A percentile compares a stretch with the other conserved stretches of the same genome.
Evolutionary conservation across 53 echinoderm and acorn worm species (phyloP).

Genomic region (Luidia sarsii): DNA sequence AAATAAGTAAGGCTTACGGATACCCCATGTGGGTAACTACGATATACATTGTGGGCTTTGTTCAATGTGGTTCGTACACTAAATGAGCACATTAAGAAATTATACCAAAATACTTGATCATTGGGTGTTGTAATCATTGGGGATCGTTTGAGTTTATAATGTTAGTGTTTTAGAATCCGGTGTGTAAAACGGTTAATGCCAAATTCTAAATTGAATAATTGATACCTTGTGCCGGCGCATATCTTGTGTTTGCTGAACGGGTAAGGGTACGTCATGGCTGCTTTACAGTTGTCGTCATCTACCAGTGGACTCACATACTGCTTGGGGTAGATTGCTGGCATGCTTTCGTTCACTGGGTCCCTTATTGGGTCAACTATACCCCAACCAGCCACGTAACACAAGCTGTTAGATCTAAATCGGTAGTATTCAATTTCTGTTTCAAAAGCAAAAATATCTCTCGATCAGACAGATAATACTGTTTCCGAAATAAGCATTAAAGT

Average conservation of each 20-base stretch:
- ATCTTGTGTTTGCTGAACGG: conserved; percentile 18
- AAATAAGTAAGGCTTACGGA: no score
- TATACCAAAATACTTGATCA: no score
- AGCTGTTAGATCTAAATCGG: background rate
- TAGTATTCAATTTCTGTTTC: conserved; percentile 2
- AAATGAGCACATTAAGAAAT: no score
- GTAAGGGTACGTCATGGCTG: background rate
- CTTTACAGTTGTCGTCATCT: background rate
- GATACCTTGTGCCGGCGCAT: conserved; percentile 57
- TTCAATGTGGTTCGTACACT: no score
- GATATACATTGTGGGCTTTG: no score
- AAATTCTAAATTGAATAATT: background rate
- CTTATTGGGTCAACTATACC: conserved; percentile 21
- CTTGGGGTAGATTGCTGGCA: conserved; percentile 3
- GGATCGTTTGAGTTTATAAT: no score
- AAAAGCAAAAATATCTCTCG: no score
- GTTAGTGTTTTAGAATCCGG: no score
- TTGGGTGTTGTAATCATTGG: no score
- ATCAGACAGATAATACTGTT: no score
- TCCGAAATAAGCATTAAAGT: no score
- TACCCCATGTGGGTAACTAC: no score
- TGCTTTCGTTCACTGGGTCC: conserved; percentile 13
- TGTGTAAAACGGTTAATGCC: background rate
- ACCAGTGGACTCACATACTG: conserved; percentile 24
- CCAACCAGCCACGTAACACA: conserved; percentile 59